Conservation (phyloP, 2,113 vertebrate species). For the Puma concolor region DNA sequence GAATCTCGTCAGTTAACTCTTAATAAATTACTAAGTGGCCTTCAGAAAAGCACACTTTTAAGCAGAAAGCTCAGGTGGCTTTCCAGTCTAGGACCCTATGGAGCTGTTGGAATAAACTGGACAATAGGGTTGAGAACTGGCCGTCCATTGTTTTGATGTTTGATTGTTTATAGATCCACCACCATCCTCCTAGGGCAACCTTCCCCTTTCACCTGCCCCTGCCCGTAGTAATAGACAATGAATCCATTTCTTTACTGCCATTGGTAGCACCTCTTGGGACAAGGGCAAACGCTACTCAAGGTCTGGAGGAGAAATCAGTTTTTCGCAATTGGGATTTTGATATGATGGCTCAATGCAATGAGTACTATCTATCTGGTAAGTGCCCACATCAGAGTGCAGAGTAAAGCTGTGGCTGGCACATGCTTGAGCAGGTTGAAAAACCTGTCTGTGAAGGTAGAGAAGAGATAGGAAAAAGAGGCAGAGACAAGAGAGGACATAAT, state of each 20-base stretch:
- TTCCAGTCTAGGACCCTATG: neutral
- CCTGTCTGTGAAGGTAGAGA: neutral
- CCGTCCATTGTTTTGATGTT: neutral
- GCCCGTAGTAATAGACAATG: neutral
- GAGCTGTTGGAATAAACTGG: neutral
- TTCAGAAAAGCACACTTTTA: neutral
- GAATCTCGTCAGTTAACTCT: neutral
- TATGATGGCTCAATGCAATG: neutral
- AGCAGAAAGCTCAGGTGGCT: neutral
- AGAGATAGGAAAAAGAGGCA: neutral
- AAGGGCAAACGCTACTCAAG: neutral
- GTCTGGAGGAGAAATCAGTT: neutral
- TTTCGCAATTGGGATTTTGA: neutral
- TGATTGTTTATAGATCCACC: too few species aligned
- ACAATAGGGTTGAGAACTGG: neutral
- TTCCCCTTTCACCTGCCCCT: neutral
- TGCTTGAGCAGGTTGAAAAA: neutral
- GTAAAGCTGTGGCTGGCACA: neutral
- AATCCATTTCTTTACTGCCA: neutral
- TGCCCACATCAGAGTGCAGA: neutral
- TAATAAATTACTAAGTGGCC: neutral
- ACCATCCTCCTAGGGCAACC: neutral
- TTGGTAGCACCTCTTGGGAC: neutral
- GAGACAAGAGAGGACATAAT: neutral
- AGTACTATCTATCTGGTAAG: neutral